Percentiles rank a stretch among this genome's conserved stretches.
Conservation (phyloP, 1,140 invertebrate species). For the Calephelis nemesis region DNA sequence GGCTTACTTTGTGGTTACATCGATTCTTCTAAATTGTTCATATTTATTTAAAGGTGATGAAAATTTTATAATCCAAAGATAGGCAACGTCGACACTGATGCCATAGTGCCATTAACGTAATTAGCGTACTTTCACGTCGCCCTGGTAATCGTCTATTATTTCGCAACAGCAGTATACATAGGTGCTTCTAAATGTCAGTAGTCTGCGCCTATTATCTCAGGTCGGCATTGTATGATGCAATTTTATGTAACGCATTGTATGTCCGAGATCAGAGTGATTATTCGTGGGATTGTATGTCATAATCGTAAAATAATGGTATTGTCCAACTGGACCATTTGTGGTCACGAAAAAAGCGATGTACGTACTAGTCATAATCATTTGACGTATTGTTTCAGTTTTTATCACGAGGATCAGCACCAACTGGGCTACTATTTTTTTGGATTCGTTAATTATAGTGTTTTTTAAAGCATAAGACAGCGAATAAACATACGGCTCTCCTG, state of each 20-base stretch:
- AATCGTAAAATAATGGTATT: slow-evolving; percentile 42
- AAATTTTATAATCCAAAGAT: neutral
- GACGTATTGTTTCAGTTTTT: too few species aligned
- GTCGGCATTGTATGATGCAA: slow-evolving; percentile 36
- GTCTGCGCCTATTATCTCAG: slow-evolving; percentile 40
- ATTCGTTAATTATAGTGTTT: too few species aligned
- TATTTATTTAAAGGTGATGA: too few species aligned
- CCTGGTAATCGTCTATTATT: slow-evolving; percentile 31
- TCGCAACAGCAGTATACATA: slow-evolving; percentile 27
- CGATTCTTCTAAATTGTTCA: too few species aligned
- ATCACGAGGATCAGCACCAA: too few species aligned
- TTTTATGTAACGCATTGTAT: slow-evolving; percentile 51
- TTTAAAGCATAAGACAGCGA: too few species aligned
- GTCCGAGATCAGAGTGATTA: slow-evolving; percentile 46
- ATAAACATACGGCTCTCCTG: too few species aligned
- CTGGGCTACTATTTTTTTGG: too few species aligned
- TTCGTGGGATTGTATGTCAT: slow-evolving; percentile 53
- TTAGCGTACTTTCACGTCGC: slow-evolving; percentile 37
- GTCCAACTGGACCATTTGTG: slow-evolving; percentile 34
- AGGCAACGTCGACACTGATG: neutral
- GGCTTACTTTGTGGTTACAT: too few species aligned
- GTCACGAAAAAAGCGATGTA: slow-evolving; percentile 24
- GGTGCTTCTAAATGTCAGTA: slow-evolving; percentile 25
- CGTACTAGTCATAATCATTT: neutral
- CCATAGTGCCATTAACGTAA: slow-evolving; percentile 29